Base-by-base conservation (phyloP, 2,888 invertebrate species). In the Nycteola revayana region DNA sequence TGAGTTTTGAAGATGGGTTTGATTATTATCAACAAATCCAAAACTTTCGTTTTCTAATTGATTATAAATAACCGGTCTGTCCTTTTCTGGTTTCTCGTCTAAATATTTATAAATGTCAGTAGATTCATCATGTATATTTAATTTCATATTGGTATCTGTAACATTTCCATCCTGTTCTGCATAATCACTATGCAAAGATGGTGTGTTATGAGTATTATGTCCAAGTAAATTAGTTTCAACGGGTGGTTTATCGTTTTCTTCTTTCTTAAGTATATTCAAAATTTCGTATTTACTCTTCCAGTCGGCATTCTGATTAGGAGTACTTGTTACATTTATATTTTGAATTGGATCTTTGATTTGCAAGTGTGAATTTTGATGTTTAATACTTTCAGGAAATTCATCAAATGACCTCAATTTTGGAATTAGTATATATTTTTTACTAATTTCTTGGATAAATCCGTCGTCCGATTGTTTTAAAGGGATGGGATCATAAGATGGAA, bases 221-320 rank as follows among this genome's bases (percentile, higher is more conserved):
- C 5, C 14, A 14, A 14, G 5, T 14, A 14, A 14, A 14, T 14
- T 2, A 25, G 28, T n/a, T n/a, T n/a, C n/a, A n/a, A n/a, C n/a
- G 3, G 37, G 35, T 7, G 30, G 10, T 9, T 49, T 58, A 39
- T 63, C 65, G 36, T 68, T 72, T 42, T 80, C 80, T 30, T 60
- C 64, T 37, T 67, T 65, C 42, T 82, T 85, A 25, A 88, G 49
- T 52, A 75, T 53, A 22, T 81, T 67, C 48, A 88, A 65, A 50
- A 88, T 87, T 30, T 79, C 74, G 38, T 88, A 88, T 69, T 88
- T 88, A 42, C 69, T 82, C 60, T 74, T 83, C 88, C 88, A 88
- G 49, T 86, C 82, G 11, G 36, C 42, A 36, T 66, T 71, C 22
- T 71, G 65, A 32, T 59, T 52, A 8, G 42, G 29, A 40, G 36